Evolutionary conservation across 2,888 invertebrate species (phyloP).

Genomic region (Amphimallon solstitiale): DNA sequence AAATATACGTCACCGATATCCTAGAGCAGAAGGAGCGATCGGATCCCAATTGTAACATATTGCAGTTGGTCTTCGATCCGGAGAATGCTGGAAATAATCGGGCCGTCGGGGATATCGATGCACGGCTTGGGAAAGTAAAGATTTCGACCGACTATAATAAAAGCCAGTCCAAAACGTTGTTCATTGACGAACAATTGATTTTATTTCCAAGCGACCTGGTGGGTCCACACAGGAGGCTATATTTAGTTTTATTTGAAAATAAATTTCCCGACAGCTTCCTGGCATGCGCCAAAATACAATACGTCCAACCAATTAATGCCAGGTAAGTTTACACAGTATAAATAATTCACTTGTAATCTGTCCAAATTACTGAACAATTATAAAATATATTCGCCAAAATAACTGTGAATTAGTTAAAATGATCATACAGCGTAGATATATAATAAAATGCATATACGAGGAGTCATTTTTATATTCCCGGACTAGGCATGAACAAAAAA

Average conservation of each 20-base stretch:
- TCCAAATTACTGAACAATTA: too few relatives aligned
- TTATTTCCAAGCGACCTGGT: constrained; percentile 78
- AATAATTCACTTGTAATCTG: too few relatives aligned
- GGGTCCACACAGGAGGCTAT: constrained; percentile 79
- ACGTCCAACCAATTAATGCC: constrained; percentile 71
- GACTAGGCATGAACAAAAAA: too few relatives aligned
- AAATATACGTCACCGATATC: constrained; percentile 89
- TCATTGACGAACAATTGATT: constrained; percentile 76
- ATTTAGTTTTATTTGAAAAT: constrained; percentile 83
- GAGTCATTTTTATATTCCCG: too few relatives aligned
- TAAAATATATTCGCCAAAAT: too few relatives aligned
- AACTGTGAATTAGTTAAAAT: too few relatives aligned
- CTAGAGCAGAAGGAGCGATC: constrained; percentile 78
- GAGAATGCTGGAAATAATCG: constrained; percentile 72
- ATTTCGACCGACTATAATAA: constrained; percentile 73
- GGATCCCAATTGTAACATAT: constrained; percentile 83
- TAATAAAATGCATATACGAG: too few relatives aligned
- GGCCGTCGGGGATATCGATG: constrained; percentile 83
- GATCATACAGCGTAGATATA: too few relatives aligned
- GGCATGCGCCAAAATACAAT: constrained; percentile 84
- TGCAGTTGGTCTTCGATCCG: constrained; percentile 88
- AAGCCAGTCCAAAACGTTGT: constrained; percentile 69
- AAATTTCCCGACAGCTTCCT: constrained; percentile 80
- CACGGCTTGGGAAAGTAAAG: constrained; percentile 78
- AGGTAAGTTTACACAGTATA: too few relatives aligned